Evolutionary conservation across 1,140 invertebrate species (phyloP).

Genomic region (Bombus vancouverensis): DNA sequence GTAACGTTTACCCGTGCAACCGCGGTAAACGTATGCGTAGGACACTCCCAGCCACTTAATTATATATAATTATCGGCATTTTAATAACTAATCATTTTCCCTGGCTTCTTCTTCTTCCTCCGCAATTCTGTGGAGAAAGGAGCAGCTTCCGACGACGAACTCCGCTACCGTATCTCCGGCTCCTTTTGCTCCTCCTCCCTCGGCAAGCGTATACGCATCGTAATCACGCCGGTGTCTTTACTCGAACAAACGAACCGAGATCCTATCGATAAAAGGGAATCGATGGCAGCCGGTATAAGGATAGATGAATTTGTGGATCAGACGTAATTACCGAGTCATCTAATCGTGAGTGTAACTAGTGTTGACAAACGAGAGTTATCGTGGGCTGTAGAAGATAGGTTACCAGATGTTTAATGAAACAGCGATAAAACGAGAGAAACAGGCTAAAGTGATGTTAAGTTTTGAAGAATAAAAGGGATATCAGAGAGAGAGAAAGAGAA

Average conservation of each 20-base stretch:
- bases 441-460: too few species aligned
- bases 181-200: constrained; percentile 25
- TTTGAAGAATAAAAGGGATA: too few species aligned
- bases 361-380: neutral
- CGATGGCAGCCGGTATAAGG: neutral
- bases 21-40: constrained; percentile 74
- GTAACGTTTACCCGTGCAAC: constrained; percentile 64
- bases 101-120: constrained; percentile 71
- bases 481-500: too few species aligned
- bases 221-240: constrained; percentile 14
- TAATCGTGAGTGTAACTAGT: neutral
- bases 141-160: constrained; percentile 77
- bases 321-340: neutral
- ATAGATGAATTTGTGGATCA: neutral
- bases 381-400: neutral
- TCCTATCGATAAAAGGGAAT: neutral
- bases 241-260: neutral
- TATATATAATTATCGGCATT: constrained; percentile 83
- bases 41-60: constrained; percentile 81
- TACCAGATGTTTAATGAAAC: neutral
- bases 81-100: constrained; percentile 83
- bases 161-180: constrained; percentile 79
- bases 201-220: constrained; percentile 5
- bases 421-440: neutral
- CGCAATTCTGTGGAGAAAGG: constrained; percentile 77